phyloP scores from a whole-genome alignment of 2,113 vertebrate genomes.

The Dipodomys stephensi region DNA sequence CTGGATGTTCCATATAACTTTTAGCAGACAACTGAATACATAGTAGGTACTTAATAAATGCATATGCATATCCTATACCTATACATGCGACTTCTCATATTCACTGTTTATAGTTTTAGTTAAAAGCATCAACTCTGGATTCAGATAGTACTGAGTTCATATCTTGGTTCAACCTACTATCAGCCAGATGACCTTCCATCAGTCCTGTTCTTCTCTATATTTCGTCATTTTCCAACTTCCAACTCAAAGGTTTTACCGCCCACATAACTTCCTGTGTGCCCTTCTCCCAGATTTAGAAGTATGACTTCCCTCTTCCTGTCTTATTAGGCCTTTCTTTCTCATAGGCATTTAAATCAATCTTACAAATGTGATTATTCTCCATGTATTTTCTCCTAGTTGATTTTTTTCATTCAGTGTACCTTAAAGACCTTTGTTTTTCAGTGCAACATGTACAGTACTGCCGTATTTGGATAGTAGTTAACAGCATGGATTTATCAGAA shows the following conservation, averaged over 20 bases:
- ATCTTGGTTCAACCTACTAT: not conserved
- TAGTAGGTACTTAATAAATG: not conserved
- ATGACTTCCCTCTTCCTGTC: not conserved
- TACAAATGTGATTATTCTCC: not conserved
- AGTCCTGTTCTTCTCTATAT: not conserved
- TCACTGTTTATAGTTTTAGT: not conserved
- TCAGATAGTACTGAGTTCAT: not conserved
- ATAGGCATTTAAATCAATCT: not conserved
- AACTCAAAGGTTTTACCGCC: not conserved
- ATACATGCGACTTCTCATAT: not conserved
- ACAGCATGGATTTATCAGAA: not conserved
- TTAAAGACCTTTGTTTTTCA: slow-evolving; percentile 9
- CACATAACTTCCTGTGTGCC: not conserved
- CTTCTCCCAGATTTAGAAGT: not conserved
- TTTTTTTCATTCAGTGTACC: not conserved
- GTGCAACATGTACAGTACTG: not conserved
- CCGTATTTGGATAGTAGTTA: not conserved
- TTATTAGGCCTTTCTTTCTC: not conserved
- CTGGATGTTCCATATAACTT: not conserved
- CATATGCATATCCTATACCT: not conserved
- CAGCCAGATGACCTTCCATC: not conserved
- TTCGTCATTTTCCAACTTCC: not conserved
- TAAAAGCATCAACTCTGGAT: not conserved
- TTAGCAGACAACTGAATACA: not conserved
- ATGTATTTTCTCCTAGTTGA: not conserved